Percentiles rank a stretch among this genome's conserved stretches.
Evolutionary conservation across 1,140 invertebrate species (phyloP).

Genomic region (Campoletis sonorensis): DNA sequence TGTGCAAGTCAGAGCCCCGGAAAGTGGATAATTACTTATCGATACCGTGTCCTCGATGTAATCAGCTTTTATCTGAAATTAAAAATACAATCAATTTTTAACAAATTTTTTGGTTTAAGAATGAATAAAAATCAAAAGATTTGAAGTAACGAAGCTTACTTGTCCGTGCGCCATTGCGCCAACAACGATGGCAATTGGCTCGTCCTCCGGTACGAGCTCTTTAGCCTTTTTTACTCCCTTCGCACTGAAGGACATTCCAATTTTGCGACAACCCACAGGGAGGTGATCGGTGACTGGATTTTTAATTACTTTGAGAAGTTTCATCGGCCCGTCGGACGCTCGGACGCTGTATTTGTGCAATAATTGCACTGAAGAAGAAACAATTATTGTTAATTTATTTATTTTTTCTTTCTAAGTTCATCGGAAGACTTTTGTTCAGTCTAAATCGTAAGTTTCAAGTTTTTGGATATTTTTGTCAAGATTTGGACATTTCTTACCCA

Average conservation of each 20-base stretch:
- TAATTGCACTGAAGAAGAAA: constrained; percentile 90
- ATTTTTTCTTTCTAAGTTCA: not conserved
- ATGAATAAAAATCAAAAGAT: not conserved
- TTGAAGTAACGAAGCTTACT: constrained; percentile 72
- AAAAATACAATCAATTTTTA: constrained; percentile 52
- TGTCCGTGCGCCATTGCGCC: constrained; percentile 99
- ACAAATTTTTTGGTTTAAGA: constrained; percentile 34
- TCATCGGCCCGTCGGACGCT: constrained; percentile 92
- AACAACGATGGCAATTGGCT: constrained; percentile 93
- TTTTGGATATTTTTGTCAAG: not conserved
- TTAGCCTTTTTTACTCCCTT: constrained; percentile 85
- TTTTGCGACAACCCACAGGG: constrained; percentile 95
- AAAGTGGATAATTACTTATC: constrained; percentile 97
- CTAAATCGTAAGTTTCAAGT: too few relatives aligned
- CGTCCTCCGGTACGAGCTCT: constrained; percentile 88
- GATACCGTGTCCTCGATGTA: constrained; percentile 95
- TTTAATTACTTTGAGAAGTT: constrained; percentile 97
- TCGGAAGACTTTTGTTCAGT: too few relatives aligned
- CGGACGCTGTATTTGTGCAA: constrained; percentile 96
- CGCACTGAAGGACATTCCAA: constrained; percentile 93
- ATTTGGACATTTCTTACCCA: constrained; percentile 83
- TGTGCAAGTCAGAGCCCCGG: constrained; percentile 95
- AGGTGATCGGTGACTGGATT: constrained; percentile 97
- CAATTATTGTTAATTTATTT: not conserved
- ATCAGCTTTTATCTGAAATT: constrained; percentile 85